A percentile compares a stretch with the other conserved stretches of the same genome.
These are phyloP conservation scores for Patiria miniata DNA, from an alignment of 35 echinoderm and acorn worm genomes.

Conservation along the genomic window DNA sequence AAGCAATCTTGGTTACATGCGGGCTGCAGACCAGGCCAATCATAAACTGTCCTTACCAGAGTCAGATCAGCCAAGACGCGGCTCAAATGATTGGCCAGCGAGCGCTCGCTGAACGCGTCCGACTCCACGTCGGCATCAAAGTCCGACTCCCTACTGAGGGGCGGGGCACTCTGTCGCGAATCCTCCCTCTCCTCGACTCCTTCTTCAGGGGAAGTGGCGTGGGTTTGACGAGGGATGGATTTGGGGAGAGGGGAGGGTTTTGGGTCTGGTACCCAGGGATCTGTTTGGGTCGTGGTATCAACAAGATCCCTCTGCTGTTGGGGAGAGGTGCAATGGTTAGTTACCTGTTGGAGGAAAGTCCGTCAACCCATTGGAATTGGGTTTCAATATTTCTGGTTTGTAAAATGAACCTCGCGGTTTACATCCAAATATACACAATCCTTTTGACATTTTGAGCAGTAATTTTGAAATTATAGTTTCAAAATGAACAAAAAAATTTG, in stretches of 20 bases:
- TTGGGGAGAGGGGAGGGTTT: background rate
- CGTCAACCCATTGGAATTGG: no score
- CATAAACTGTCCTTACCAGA: constrained; percentile 2
- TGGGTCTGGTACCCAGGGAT: background rate
- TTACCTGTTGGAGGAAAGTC: no score
- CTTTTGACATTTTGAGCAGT: no score
- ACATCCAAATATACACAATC: no score
- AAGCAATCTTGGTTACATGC: background rate
- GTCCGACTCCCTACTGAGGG: constrained; percentile 8
- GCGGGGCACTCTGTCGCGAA: background rate
- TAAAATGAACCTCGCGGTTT: no score
- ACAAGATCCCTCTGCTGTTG: background rate
- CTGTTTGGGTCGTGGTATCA: background rate
- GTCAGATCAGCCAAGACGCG: background rate
- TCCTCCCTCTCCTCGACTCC: background rate
- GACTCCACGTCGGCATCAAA: constrained; percentile 13
- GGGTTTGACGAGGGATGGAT: background rate
- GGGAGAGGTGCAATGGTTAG: background rate
- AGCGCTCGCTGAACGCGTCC: constrained; percentile 18
- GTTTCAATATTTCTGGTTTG: no score
- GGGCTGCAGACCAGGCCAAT: background rate
- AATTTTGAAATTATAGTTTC: no score
- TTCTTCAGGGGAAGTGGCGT: background rate
- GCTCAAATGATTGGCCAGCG: background rate
- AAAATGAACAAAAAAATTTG: no score